Evolutionary conservation across 2,797 vertebrate species (phyloP).

Genomic region (Zonotrichia albicollis): DNA sequence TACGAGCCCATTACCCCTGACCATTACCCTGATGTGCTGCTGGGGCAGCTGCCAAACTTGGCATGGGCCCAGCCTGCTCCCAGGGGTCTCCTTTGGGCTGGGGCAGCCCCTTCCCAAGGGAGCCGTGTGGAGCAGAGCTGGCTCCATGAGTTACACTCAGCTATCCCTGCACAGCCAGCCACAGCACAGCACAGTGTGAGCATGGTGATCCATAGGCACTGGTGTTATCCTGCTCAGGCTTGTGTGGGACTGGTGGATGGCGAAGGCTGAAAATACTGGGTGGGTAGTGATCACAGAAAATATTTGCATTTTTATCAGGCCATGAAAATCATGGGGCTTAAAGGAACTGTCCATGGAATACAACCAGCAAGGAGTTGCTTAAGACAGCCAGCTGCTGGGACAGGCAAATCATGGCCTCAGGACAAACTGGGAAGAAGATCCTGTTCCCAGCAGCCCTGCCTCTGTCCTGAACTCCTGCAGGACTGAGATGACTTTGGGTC

Average conservation of each 20-base stretch:
- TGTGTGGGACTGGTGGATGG: not conserved
- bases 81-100: accelerated
- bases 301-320: not conserved
- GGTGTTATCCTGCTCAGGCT: not conserved
- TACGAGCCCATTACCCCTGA: accelerated
- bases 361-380: not conserved
- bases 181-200: accelerated
- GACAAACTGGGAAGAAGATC: not conserved
- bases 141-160: not conserved
- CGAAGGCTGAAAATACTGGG: not conserved
- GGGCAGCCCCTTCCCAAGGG: not conserved
- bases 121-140: accelerated
- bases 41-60: not conserved
- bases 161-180: not conserved
- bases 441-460: not conserved
- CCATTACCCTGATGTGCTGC: not conserved
- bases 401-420: not conserved
- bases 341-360: not conserved
- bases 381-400: not conserved
- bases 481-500: not conserved
- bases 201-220: accelerated
- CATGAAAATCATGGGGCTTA: not conserved
- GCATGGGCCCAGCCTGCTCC: accelerated
- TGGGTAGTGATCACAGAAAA: not conserved
- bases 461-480: not conserved